Conservation (phyloP, 1,140 invertebrate genomes). For the Zaprionus africanus region DNA sequence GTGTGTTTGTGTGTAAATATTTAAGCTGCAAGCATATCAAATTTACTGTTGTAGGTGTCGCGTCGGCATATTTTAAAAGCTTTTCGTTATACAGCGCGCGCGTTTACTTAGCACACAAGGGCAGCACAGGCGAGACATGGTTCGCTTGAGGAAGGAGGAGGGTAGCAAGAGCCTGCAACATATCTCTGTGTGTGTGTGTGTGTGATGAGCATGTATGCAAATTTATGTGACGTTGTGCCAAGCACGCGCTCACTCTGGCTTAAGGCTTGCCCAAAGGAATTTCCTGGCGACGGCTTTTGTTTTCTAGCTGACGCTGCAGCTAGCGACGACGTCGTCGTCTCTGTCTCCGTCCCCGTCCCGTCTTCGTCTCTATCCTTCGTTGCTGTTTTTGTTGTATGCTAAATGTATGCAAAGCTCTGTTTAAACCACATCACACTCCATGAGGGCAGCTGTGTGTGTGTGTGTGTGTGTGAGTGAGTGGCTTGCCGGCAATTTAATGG, state of each 20-base stretch:
- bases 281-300: conserved; percentile 77
- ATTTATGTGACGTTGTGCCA: conserved; percentile 78
- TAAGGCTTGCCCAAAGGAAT: conserved; percentile 78
- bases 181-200: conserved; percentile 31
- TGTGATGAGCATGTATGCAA: conserved; percentile 68
- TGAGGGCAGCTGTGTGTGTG: conserved; percentile 27
- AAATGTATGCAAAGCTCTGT: conserved; percentile 82
- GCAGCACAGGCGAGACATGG: conserved; percentile 9
- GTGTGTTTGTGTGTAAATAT: conserved; percentile 66
- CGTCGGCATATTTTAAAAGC: conserved; percentile 84
- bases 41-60: conserved; percentile 81
- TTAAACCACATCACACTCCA: conserved; percentile 55
- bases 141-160: not conserved
- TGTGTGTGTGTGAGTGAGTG: conserved; percentile 51
- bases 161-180: conserved; percentile 11
- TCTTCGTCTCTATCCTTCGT: conserved; percentile 11
- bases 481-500: conserved; percentile 74
- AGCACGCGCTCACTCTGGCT: conserved; percentile 76
- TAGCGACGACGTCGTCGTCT: not conserved
- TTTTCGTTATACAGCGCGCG: conserved; percentile 69
- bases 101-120: conserved; percentile 72
- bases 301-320: conserved; percentile 81
- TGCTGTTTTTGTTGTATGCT: conserved; percentile 27
- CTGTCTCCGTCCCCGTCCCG: not conserved
- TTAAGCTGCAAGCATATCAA: conserved; percentile 78